Conservation (phyloP, 2,113 vertebrate species). For the Zosterops borbonicus region DNA sequence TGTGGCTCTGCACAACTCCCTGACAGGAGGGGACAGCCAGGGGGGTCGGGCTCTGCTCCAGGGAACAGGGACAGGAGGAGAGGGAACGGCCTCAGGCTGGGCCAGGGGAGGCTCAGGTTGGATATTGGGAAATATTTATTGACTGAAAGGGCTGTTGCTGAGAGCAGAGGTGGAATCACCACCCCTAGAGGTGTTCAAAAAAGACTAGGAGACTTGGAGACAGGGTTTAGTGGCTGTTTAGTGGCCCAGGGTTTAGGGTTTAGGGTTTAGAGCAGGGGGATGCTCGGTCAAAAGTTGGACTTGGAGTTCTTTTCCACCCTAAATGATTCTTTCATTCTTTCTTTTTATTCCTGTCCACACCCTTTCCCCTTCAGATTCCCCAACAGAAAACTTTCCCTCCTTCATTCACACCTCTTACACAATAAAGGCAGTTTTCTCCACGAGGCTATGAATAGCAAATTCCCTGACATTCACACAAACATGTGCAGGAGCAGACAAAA, state of each 20-base stretch:
- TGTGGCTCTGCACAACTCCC: background rate
- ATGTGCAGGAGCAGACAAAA: background rate
- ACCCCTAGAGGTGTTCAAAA: too few relatives aligned
- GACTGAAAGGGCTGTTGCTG: background rate
- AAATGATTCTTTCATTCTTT: background rate
- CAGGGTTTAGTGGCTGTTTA: background rate
- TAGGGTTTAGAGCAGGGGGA: background rate
- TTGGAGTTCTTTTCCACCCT: background rate
- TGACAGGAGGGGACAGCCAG: background rate
- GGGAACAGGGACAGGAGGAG: background rate
- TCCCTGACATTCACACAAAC: background rate
- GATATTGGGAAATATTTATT: background rate
- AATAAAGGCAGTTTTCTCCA: background rate
- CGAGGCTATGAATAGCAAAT: fast-evolving
- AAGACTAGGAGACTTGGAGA: background rate
- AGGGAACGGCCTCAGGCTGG: background rate
- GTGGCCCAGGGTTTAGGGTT: too few relatives aligned
- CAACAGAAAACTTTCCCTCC: background rate
- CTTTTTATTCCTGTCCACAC: background rate
- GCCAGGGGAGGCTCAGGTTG: background rate
- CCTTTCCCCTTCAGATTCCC: background rate
- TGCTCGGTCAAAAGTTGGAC: background rate
- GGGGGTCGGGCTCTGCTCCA: background rate
- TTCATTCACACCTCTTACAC: background rate
- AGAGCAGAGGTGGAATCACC: too few relatives aligned